Percentiles rank a stretch among this genome's conserved stretches.
These are phyloP conservation scores for Apis dorsata DNA, from an alignment of 1,140 invertebrate genomes.

Conservation along the genomic window DNA sequence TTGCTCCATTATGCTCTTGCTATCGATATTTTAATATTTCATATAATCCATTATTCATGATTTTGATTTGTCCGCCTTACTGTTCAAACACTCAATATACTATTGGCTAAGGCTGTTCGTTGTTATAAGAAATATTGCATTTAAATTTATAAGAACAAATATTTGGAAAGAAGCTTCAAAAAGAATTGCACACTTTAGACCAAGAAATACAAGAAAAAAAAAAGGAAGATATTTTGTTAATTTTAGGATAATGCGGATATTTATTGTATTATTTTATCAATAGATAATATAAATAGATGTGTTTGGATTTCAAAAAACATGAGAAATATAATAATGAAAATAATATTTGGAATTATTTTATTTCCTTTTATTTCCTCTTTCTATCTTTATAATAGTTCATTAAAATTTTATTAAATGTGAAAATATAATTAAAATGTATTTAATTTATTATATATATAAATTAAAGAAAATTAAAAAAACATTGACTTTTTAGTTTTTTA, in stretches of 20 bases:
- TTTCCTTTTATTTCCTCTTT: not conserved
- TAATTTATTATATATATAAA: not conserved
- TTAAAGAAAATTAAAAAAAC: too few relatives aligned
- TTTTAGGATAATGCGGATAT: conserved; percentile 73
- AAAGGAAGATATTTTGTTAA: conserved; percentile 75
- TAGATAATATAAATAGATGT: conserved; percentile 74
- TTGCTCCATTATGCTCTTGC: conserved; percentile 21
- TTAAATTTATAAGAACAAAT: conserved; percentile 72
- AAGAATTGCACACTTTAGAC: conserved; percentile 62
- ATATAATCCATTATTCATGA: conserved; percentile 39
- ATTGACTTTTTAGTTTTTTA: too few relatives aligned
- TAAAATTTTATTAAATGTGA: not conserved
- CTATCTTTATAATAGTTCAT: not conserved
- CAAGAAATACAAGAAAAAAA: conserved; percentile 50
- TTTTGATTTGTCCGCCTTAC: conserved; percentile 55
- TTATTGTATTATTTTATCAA: conserved; percentile 75
- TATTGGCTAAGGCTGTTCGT: conserved; percentile 68
- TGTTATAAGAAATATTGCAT: conserved; percentile 68
- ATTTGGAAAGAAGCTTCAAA: conserved; percentile 60
- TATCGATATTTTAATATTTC: conserved; percentile 47
- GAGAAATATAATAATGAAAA: conserved; percentile 63
- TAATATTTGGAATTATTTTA: conserved; percentile 17
- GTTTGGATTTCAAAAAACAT: conserved; percentile 74
- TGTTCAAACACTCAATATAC: conserved; percentile 52
- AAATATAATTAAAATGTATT: not conserved